Percentiles rank a stretch among this genome's conserved stretches.
Evolutionary conservation across 2,113 vertebrate species (phyloP).

Genomic region (Sinocyclocheilus anshuiensis): DNA sequence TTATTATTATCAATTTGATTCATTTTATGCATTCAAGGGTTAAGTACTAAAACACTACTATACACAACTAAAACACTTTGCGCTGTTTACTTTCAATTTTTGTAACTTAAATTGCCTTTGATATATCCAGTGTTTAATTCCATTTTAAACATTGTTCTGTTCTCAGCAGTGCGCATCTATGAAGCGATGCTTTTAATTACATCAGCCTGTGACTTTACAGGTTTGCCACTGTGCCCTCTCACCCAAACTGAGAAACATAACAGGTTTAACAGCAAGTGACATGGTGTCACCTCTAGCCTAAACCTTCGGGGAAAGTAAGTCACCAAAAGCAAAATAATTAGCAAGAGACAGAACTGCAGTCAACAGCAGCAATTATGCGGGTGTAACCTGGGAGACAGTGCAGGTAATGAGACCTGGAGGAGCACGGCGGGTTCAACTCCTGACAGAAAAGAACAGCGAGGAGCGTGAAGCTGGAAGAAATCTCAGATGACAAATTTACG

Average conservation of each 20-base stretch:
- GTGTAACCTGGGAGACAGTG: conserved; percentile 41
- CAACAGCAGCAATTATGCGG: conserved; percentile 50
- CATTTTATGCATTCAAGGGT: neutral
- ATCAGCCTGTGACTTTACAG: neutral
- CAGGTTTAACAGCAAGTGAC: conserved; percentile 15
- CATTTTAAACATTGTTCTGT: neutral
- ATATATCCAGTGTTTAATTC: conserved; percentile 4
- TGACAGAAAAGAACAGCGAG: neutral
- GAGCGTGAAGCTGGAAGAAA: neutral
- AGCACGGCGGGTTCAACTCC: neutral
- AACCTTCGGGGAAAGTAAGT: conserved; percentile 17
- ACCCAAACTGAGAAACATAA: conserved; percentile 33
- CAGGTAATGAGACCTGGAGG: conserved; percentile 50
- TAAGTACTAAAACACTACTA: too few species aligned
- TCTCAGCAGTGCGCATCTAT: neutral
- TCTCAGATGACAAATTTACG: too few species aligned
- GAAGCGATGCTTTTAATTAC: neutral
- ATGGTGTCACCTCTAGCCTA: neutral
- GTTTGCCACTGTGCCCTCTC: neutral
- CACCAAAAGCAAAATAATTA: conserved; percentile 33
- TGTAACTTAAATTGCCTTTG: too few species aligned
- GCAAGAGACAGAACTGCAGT: conserved; percentile 40
- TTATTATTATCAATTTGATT: neutral
- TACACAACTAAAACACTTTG: too few species aligned
- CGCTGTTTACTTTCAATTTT: too few species aligned